Conservation (phyloP, 2,113 vertebrate genomes). For the Lepidiolamprologus cunningtoni region DNA sequence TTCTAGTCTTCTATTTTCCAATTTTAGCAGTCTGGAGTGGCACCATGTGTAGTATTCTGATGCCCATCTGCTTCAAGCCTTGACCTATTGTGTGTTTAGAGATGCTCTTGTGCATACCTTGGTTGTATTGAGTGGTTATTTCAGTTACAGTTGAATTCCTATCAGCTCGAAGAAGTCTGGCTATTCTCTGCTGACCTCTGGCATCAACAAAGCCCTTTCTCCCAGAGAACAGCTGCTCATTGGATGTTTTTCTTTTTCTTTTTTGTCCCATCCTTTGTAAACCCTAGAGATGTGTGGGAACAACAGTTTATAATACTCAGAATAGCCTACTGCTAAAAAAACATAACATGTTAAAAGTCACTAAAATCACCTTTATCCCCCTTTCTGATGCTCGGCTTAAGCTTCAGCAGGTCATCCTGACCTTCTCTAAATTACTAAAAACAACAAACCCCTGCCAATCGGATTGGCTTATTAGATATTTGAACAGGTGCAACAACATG, state of each 20-base stretch:
- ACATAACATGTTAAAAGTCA: accelerated
- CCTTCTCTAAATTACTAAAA: background rate
- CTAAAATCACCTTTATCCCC: background rate
- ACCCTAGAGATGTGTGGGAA: background rate
- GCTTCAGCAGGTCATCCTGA: background rate
- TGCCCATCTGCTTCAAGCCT: background rate
- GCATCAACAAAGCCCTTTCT: background rate
- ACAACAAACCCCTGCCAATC: background rate
- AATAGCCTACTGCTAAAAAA: background rate
- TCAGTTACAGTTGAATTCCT: background rate
- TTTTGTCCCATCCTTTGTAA: background rate
- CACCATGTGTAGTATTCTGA: background rate
- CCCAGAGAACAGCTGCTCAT: background rate
- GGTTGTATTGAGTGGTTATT: background rate
- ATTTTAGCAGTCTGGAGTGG: background rate
- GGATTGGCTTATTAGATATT: background rate
- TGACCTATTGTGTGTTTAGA: background rate
- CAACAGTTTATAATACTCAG: background rate
- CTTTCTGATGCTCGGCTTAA: background rate
- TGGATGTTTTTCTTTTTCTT: background rate
- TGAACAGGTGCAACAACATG: accelerated
- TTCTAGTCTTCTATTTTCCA: background rate
- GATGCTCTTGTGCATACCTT: background rate
- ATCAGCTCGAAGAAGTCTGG: background rate
- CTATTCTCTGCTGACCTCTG: background rate